Base-by-base conservation (phyloP, 2,888 invertebrate genomes). In the Zhengitettix transpicula region DNA sequence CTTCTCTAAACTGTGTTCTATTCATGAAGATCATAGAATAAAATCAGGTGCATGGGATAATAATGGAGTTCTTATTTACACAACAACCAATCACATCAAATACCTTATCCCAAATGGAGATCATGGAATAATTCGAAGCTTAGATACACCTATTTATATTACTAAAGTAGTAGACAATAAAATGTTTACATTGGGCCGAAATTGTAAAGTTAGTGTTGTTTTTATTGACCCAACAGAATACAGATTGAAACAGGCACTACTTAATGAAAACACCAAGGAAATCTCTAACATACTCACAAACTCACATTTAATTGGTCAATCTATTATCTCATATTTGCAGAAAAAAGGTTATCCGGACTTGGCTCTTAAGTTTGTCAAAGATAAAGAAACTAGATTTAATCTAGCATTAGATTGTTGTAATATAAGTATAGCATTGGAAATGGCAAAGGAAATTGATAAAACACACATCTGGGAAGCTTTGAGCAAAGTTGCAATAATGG, bases 11-110 rank as follows among this genome's bases (percentile, higher is more conserved):
- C 77, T 97, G 58, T 96, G 95, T 72, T 86, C 87, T 0, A 83
- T 99, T 59, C 94, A 95, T 59, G 99, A 99, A 73, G 97, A 92
- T 65, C 90, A 94, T 0, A 78, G 96, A 59, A 93, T 99, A 7
- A 99, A 99, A 76, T 95, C 94, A 1, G 99, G 97, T 0, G 92
- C 97, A 8, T 99, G 98, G 89, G 98, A 99, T 70, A 97, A 98
- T 71, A 86, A 87, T 55, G 92, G 94, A 0, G 96, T 99, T 5
- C 97, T 99, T 69, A 88, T 99, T 64, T 99, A 99, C 72, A 99
- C 98, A 10, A 99, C 99, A 0, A 92, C 92, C 66, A 99, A 98
- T 72, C 99, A 99, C 71, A 98, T 99, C 70, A 99, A 99, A 75
- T 99, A 97, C 73, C 94, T 95, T 47, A 85, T 98, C 55, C 87